Evolutionary conservation across 2,113 vertebrate genomes (phyloP).

Genomic region (Carassius gibelio): DNA sequence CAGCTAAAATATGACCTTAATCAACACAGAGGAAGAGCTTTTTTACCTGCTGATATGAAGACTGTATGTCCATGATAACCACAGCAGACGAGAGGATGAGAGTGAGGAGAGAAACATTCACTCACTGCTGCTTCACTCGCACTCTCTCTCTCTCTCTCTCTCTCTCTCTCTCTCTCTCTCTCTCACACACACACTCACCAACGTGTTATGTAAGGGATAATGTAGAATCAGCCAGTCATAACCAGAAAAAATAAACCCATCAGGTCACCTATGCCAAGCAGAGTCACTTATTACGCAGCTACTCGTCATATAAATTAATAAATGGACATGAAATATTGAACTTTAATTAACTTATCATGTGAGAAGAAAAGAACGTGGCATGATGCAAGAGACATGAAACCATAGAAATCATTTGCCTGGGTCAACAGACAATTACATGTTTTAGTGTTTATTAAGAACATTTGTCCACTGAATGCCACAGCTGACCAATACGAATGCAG

Average conservation of each 20-base stretch:
- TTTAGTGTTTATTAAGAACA: background rate
- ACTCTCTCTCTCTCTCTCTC: slow-evolving; percentile 45
- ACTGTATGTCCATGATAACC: background rate
- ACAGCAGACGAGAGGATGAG: background rate
- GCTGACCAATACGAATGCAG: background rate
- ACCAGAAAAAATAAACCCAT: slow-evolving; percentile 35
- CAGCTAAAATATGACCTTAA: background rate
- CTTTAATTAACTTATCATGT: background rate
- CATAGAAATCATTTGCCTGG: background rate
- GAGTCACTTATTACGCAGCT: background rate
- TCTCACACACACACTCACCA: background rate
- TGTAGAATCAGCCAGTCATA: slow-evolving; percentile 9
- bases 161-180: background rate
- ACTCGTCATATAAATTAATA: background rate
- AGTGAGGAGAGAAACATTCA: slow-evolving; percentile 16
- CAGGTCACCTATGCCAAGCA: background rate
- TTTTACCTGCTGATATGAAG: slow-evolving; percentile 31
- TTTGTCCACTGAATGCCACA: background rate
- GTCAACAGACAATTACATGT: too few relatives aligned
- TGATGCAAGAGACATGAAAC: background rate
- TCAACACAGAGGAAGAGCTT: background rate
- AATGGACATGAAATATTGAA: background rate
- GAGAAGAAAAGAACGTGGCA: background rate
- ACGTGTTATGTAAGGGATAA: slow-evolving; percentile 24
- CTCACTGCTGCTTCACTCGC: slow-evolving; percentile 48